Conservation (phyloP, 1,140 invertebrate species). For the Drosophila bocqueti region DNA sequence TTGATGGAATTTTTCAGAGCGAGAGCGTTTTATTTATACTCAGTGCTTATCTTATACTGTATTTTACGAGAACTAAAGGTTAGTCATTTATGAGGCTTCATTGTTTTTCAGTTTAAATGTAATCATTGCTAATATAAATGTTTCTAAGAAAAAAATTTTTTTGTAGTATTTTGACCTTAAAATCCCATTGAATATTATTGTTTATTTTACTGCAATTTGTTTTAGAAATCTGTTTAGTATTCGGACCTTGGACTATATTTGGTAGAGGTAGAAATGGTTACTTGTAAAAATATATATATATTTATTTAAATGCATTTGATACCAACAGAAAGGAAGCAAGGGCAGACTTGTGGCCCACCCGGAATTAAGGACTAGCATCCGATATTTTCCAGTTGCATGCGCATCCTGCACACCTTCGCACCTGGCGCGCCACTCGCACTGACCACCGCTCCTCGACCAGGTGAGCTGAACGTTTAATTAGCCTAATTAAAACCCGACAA, state of each 20-base stretch:
- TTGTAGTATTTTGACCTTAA: too few species aligned
- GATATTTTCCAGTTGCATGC: conserved; percentile 34
- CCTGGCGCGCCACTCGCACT: conserved; percentile 10
- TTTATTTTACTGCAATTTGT: neutral
- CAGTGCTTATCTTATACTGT: neutral
- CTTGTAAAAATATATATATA: too few species aligned
- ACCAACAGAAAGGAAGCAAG: neutral
- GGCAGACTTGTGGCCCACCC: neutral
- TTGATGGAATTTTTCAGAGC: neutral
- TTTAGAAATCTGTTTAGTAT: neutral
- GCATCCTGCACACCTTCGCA: conserved; percentile 15
- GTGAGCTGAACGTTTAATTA: conserved; percentile 64
- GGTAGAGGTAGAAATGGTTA: too few species aligned
- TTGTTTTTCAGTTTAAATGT: neutral
- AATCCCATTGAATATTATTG: neutral
- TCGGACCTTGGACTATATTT: too few species aligned
- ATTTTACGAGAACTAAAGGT: neutral
- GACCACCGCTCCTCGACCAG: conserved; percentile 15
- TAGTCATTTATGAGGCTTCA: too few species aligned
- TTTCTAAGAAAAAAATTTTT: neutral
- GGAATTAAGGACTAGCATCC: conserved; percentile 3
- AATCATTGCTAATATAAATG: neutral
- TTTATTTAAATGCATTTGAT: neutral
- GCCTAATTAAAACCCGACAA: conserved; percentile 64
- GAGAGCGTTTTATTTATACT: neutral